Evolutionary conservation across 2,888 invertebrate genomes (phyloP).

Genomic region (Hymenopus coronatus): DNA sequence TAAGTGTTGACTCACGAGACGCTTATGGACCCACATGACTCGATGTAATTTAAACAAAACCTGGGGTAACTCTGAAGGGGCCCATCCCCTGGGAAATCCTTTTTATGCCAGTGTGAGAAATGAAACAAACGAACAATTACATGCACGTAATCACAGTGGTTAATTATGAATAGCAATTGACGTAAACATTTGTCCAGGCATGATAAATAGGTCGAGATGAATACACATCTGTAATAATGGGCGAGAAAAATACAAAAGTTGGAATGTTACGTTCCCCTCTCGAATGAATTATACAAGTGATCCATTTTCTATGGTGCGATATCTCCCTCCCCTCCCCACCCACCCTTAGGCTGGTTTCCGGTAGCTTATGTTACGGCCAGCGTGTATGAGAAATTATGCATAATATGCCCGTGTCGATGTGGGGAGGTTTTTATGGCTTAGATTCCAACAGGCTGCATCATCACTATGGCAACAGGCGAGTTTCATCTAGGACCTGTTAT

Average conservation of each 20-base stretch:
- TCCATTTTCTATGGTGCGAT: neutral
- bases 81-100: neutral
- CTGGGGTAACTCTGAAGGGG: neutral
- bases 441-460: neutral
- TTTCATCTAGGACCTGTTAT: too few relatives aligned
- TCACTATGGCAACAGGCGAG: too few relatives aligned
- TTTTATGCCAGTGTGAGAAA: neutral
- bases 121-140: neutral
- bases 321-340: neutral
- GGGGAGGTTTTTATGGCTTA: neutral
- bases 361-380: neutral
- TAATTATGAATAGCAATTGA: constrained; percentile 16
- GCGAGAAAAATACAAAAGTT: neutral
- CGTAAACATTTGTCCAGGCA: constrained; percentile 7
- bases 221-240: neutral
- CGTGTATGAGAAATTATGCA: neutral
- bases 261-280: neutral
- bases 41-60: neutral
- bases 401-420: neutral
- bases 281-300: neutral
- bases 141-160: constrained; percentile 9
- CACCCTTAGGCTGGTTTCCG: neutral
- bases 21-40: neutral
- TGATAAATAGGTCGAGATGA: constrained; percentile 11
- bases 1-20: too few relatives aligned